Percentiles rank a stretch among this genome's conserved stretches.
These are phyloP conservation scores for Branchellion lobata DNA, from an alignment of 2,888 invertebrate genomes.

Conservation along the genomic window DNA sequence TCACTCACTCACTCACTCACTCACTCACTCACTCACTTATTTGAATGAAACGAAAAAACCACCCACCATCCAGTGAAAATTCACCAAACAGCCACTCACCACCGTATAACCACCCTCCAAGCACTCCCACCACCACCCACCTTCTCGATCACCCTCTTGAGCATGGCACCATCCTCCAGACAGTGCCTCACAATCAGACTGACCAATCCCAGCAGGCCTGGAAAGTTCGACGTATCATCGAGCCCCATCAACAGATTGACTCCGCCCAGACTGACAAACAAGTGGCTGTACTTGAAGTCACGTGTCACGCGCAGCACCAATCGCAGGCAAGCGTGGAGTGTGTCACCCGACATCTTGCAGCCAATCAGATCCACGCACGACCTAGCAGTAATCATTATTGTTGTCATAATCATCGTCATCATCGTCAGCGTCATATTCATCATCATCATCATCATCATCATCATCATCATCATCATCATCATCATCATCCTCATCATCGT, in stretches of 20 bases:
- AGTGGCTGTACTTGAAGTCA: constrained; percentile 72
- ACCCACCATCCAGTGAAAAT: too few relatives aligned
- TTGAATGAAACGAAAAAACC: too few relatives aligned
- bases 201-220: constrained; percentile 74
- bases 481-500: constrained; percentile 6
- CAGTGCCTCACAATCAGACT: constrained; percentile 77
- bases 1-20: too few relatives aligned
- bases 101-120: constrained; percentile 1
- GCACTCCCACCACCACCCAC: constrained; percentile 55
- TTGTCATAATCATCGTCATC: neutral
- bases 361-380: constrained; percentile 72
- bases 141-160: constrained; percentile 77
- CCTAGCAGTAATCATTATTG: constrained; percentile 53
- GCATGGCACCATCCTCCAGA: constrained; percentile 73
- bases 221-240: constrained; percentile 73
- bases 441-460: constrained; percentile 19
- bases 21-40: too few relatives aligned
- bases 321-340: constrained; percentile 73
- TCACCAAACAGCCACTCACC: too few relatives aligned
- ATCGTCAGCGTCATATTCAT: neutral
- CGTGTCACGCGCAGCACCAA: constrained; percentile 75
- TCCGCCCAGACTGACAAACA: constrained; percentile 75
- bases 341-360: constrained; percentile 73
- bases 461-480: constrained; percentile 25
- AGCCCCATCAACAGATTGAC: constrained; percentile 72